phyloP scores from a whole-genome alignment of 2,888 invertebrate genomes.

The Julus scanicus region DNA sequence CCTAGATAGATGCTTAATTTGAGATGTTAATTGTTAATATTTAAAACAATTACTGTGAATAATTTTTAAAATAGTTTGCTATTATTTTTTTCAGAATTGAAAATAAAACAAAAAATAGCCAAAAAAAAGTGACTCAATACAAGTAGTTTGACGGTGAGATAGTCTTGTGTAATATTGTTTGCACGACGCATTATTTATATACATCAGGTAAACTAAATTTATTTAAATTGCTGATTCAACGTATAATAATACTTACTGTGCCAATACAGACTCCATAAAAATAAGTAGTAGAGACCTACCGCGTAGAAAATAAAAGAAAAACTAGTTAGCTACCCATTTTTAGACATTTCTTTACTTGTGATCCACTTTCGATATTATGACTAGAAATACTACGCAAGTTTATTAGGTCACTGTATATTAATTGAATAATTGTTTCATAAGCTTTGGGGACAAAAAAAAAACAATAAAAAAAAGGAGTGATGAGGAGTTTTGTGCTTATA shows the following conservation, averaged over 20 bases:
- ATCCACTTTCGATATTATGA: constrained; percentile 40
- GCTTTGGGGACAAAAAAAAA: not conserved
- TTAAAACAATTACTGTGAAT: too few species aligned
- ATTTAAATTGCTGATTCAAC: not conserved
- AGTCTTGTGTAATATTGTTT: not conserved
- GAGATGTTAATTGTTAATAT: too few species aligned
- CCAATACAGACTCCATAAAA: not conserved
- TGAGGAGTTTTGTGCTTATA: not conserved
- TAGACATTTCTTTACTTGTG: constrained; percentile 17
- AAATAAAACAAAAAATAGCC: too few species aligned
- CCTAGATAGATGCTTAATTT: too few species aligned
- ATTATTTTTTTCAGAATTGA: too few species aligned
- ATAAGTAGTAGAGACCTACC: not conserved
- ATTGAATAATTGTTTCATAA: not conserved
- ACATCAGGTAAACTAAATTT: not conserved
- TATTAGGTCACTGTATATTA: constrained; percentile 37
- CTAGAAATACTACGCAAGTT: constrained; percentile 35
- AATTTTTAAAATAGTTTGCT: too few species aligned
- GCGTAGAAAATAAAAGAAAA: not conserved
- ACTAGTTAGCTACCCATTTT: constrained; percentile 6
- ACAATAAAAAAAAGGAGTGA: not conserved
- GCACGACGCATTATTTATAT: not conserved
- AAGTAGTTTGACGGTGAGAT: too few species aligned
- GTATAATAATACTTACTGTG: not conserved
- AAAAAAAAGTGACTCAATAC: too few species aligned